A percentile compares a stretch with the other conserved stretches of the same genome.
These are phyloP conservation scores for Sebastiscus albofasciatus DNA, from an alignment of 2,797 vertebrate species.

Conservation along the genomic window DNA sequence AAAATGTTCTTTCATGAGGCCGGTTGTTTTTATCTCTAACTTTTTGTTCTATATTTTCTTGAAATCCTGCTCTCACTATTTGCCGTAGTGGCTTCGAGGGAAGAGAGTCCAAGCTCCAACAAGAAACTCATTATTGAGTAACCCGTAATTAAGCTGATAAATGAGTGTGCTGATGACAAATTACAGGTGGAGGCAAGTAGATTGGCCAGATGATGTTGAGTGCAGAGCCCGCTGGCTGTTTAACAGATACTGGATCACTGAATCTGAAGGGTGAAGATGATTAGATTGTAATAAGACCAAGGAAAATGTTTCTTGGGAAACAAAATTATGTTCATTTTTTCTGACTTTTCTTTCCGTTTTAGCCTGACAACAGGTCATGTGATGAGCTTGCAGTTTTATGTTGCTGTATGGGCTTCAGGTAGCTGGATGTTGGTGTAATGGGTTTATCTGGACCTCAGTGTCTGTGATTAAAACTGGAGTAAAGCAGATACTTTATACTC, in stretches of 20 bases:
- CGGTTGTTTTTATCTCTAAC: accelerated
- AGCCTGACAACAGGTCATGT: not conserved
- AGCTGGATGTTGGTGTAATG: not conserved
- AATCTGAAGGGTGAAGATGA: not conserved
- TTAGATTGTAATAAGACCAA: not conserved
- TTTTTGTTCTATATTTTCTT: not conserved
- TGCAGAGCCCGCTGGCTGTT: not conserved
- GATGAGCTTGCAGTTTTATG: not conserved
- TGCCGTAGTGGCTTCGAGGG: not conserved
- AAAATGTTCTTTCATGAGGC: too few species aligned
- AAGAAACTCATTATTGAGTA: conserved; percentile 37
- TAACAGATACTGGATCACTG: not conserved
- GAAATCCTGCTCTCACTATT: not conserved
- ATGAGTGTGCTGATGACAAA: conserved; percentile 25
- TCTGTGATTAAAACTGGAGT: not conserved
- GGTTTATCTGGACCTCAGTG: not conserved
- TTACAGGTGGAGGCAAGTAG: conserved; percentile 21
- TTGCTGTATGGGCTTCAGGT: not conserved
- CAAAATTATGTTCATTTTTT: not conserved
- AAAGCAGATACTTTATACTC: not conserved
- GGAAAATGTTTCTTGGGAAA: not conserved
- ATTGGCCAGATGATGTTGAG: conserved; percentile 34
- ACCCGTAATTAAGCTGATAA: conserved; percentile 53
- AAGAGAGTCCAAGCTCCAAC: not conserved
- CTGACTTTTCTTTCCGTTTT: not conserved